Evolutionary conservation across 1,140 invertebrate species (phyloP), one percentile per base, ranked within the genome.

Genomic region (Anoplophora glabripennis): DNA sequence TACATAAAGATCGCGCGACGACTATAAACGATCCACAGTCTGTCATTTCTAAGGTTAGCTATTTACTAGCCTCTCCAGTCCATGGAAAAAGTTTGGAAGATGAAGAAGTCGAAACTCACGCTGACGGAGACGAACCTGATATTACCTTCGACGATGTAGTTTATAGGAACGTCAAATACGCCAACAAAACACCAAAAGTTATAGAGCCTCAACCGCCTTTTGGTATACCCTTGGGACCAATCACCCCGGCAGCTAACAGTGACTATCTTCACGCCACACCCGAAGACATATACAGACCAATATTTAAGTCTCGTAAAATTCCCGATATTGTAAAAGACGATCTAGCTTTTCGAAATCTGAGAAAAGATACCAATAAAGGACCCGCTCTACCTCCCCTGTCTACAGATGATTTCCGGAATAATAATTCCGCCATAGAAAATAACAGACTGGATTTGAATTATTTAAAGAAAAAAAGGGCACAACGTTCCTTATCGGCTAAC

Each of bases 271-370:
- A 93, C 67, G 86, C 86, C 0, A 82, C 80, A 12, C 87, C 89
- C 3, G 79, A 80, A 61, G 80, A 81, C 28, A 81, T 80, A 57
- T 79, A 76, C 55, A 79, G 82, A 61, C 84, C 83, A 3, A 72
- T 80, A 10, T 86, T 85, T 73, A 81, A 85, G 58, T 83, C 84
- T 15, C 81, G 82, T 65, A 81, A 82, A 64, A 84, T 85, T 35
- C 93, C 92, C 0, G 90, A 95, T 74, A 73, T 93, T 10, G 85
- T 94, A 4, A 86, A 86, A 60, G 93, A 95, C 74, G 92, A 95
- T 78, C 76, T 94, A 67, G 92, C 92, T 1, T 93, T 88, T 70
- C 78, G 93, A 67, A 88, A 85, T 66, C 76, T 94, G 4, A 81
- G 93, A 15, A 94, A 93, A 77, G 92, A 94, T 76, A 76, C 79